These are phyloP conservation scores for Drosophila sproati DNA, from an alignment of 1,140 invertebrate genomes.

Conservation along the genomic window DNA sequence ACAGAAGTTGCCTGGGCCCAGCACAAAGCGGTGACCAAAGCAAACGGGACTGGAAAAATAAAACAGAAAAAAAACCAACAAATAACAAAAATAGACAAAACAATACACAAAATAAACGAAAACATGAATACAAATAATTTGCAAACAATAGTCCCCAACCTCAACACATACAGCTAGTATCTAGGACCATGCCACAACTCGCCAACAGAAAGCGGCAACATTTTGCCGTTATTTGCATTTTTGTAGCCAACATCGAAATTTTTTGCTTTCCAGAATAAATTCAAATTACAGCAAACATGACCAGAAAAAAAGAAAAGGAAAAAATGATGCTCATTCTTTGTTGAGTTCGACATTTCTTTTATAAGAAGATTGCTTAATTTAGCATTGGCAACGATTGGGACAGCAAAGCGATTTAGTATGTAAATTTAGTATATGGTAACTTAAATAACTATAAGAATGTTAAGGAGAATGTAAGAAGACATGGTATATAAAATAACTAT, in stretches of 20 bases:
- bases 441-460: background rate
- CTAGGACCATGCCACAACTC: background rate
- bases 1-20: constrained; percentile 46
- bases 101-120: constrained; percentile 25
- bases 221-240: constrained; percentile 68
- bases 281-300: constrained; percentile 52
- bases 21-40: constrained; percentile 19
- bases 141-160: constrained; percentile 47
- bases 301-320: constrained; percentile 6
- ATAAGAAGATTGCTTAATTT: constrained; percentile 35
- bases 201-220: constrained; percentile 33
- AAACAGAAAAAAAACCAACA: background rate
- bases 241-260: constrained; percentile 19
- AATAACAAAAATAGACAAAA: constrained; percentile 1
- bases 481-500: too few species aligned
- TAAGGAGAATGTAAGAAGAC: too few species aligned
- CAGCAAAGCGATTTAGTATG: constrained; percentile 11
- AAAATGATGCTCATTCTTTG: constrained; percentile 30
- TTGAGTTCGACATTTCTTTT: constrained; percentile 16
- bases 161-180: background rate
- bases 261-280: constrained; percentile 58
- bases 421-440: background rate
- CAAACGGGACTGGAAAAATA: constrained; percentile 29
- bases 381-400: constrained; percentile 32
- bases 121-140: constrained; percentile 75